Base-by-base conservation (phyloP, 1,140 invertebrate species). In the Eriosoma lanigerum region DNA sequence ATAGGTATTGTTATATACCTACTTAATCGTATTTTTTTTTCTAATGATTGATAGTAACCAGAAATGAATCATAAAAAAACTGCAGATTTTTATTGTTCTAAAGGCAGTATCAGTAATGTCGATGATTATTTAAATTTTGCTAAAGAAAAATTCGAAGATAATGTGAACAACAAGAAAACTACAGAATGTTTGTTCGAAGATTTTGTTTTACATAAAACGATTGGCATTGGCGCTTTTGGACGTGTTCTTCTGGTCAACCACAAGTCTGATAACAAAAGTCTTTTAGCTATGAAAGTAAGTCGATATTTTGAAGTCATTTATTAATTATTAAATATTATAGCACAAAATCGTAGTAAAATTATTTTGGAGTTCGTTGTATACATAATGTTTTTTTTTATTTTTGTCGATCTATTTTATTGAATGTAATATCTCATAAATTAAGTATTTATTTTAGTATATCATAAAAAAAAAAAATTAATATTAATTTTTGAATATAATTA, bases 271-370 rank as follows among this genome's bases (percentile, higher is more conserved):
- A 12, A 21, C 0, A n/a, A 26, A 12, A 29, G 0, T n/a, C 60
- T 62, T 48, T 78, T 78, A 21, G 83, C 83, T 95, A 92, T 85
- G 96, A 95, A 2, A 95, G 97, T 91, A 98, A 98, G 88, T 91
- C 96, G 82, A 48, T 12, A 19, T 4, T 62, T 6, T 6, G 26
- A 29, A 62, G 5, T 15, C 13, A 32, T 1, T 29, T 29, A 32
- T 10, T n/a, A 62, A 19, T 62, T 0, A 10, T n/a, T 62, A n/a
- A 62, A n/a, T 9, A 9, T n/a, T 32, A 10, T 4, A 32, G 26
- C 2, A 38, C 5, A 26, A n/a, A n/a, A n/a, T n/a, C n/a, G n/a
- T n/a, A n/a, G n/a, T n/a, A n/a, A n/a, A n/a, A n/a, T n/a, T n/a
- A n/a, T n/a, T n/a, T n/a, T n/a, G n/a, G n/a, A n/a, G n/a, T n/a